Conservation (phyloP, 23 tunicate species). For the Ascidia mentula region DNA sequence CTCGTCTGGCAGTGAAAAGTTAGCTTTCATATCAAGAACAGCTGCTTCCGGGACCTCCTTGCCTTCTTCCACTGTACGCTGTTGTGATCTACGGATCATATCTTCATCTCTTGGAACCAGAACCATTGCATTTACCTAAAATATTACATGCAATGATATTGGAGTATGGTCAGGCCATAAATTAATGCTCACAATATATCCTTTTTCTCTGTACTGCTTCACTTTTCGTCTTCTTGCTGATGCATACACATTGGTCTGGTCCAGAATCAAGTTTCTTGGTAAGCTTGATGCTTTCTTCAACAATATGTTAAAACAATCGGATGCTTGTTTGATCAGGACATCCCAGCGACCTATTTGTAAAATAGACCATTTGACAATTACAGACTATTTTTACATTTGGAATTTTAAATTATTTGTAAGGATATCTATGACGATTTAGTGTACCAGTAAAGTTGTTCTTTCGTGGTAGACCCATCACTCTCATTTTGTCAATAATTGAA, state of each 20-base stretch:
- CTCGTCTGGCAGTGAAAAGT: conserved; percentile 83
- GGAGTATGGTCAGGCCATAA: not conserved
- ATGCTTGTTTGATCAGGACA: conserved; percentile 79
- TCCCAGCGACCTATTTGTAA: conserved; percentile 94
- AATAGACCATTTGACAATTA: too few relatives aligned
- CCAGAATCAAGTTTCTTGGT: conserved; percentile 69
- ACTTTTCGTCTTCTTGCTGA: conserved; percentile 83
- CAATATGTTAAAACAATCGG: conserved; percentile 74
- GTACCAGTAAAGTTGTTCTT: conserved; percentile 75
- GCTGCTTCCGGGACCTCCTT: conserved; percentile 86
- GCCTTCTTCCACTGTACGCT: conserved; percentile 73
- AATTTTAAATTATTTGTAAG: not conserved
- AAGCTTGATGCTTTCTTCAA: conserved; percentile 71
- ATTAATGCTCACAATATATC: conserved; percentile 55
- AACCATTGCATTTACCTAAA: conserved; percentile 78
- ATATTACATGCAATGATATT: not conserved
- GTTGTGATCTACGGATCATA: conserved; percentile 72
- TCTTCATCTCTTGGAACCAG: conserved; percentile 90
- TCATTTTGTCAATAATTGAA: conserved; percentile 93
- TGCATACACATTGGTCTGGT: conserved; percentile 92
- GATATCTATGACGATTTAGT: not conserved
- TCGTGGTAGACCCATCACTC: conserved; percentile 76
- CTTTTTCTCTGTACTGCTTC: conserved; percentile 74
- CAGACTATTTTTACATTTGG: too few relatives aligned
- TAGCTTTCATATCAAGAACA: conserved; percentile 90